These are phyloP conservation scores for Amphiprion clarkii DNA, from an alignment of 2,797 vertebrate genomes.

Conservation along the genomic window DNA sequence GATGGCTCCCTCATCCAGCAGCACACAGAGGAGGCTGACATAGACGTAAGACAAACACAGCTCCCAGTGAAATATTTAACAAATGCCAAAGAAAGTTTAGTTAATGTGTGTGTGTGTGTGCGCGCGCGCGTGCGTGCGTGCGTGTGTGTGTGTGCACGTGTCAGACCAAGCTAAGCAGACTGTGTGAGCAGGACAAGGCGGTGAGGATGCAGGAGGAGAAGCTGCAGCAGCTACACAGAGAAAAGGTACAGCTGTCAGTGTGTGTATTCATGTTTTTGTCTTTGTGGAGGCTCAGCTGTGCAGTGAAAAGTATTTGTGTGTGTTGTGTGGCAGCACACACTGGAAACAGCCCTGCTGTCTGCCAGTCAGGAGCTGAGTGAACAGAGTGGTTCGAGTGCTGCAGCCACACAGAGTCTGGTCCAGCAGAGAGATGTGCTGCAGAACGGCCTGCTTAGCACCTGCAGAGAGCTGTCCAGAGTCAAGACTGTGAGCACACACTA, in stretches of 20 bases:
- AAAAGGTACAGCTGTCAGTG: conserved; percentile 89
- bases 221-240: conserved; percentile 95
- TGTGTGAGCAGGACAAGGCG: conserved; percentile 96
- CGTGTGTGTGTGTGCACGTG: conserved; percentile 16
- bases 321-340: conserved; percentile 88
- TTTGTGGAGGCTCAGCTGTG: background rate
- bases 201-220: conserved; percentile 94
- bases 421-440: conserved; percentile 96
- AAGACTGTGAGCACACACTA: conserved; percentile 83
- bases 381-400: conserved; percentile 86
- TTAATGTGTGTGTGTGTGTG: background rate
- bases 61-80: background rate
- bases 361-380: conserved; percentile 96
- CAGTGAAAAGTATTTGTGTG: background rate
- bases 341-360: conserved; percentile 95
- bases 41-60: conserved; percentile 89
- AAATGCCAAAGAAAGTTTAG: background rate
- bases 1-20: conserved; percentile 84
- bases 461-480: conserved; percentile 92
- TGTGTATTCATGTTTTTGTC: background rate
- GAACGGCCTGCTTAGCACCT: conserved; percentile 95
- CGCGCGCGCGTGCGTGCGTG: background rate
- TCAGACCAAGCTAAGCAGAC: conserved; percentile 93
- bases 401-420: conserved; percentile 89
- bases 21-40: conserved; percentile 89